Percentiles rank a stretch among this genome's conserved stretches.
phyloP scores from a whole-genome alignment of 2,888 invertebrate species.

The Exocentrus adspersus region DNA sequence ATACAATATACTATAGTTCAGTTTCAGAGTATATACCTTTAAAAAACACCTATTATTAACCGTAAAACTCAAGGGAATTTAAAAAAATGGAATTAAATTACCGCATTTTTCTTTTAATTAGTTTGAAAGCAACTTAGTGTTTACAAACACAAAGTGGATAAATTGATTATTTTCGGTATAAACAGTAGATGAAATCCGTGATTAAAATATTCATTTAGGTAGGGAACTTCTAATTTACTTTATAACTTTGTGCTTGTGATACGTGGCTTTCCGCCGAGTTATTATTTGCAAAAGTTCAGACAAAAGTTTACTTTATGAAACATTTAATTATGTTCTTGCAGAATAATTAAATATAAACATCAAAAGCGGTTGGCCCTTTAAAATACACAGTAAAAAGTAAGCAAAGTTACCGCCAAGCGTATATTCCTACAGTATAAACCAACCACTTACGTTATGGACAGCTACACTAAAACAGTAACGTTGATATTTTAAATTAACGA shows the following conservation, averaged over 20 bases:
- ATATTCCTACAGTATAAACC: background rate
- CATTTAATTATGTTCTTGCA: constrained; percentile 43
- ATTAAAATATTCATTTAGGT: constrained; percentile 43
- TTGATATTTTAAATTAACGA: background rate
- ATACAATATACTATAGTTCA: no score
- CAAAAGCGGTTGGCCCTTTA: constrained; percentile 37
- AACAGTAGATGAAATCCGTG: constrained; percentile 39
- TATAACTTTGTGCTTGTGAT: constrained; percentile 36
- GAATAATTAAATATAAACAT: constrained; percentile 43
- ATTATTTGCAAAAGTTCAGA: constrained; percentile 39
- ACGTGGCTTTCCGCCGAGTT: constrained; percentile 38
- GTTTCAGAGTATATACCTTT: no score
- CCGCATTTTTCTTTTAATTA: constrained; percentile 15
- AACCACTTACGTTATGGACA: background rate
- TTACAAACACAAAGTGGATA: constrained; percentile 16
- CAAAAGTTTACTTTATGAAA: constrained; percentile 42
- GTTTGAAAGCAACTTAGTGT: constrained; percentile 13
- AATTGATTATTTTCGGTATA: constrained; percentile 36
- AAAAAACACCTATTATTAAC: background rate
- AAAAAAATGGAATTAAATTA: background rate
- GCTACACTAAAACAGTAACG: no score
- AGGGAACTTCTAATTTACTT: constrained; percentile 48
- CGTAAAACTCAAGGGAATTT: background rate
- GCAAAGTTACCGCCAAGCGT: constrained; percentile 12
- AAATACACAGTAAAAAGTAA: constrained; percentile 41